Base-by-base conservation (phyloP, 2,888 invertebrate genomes). In the Petrolisthes cinctipes region DNA sequence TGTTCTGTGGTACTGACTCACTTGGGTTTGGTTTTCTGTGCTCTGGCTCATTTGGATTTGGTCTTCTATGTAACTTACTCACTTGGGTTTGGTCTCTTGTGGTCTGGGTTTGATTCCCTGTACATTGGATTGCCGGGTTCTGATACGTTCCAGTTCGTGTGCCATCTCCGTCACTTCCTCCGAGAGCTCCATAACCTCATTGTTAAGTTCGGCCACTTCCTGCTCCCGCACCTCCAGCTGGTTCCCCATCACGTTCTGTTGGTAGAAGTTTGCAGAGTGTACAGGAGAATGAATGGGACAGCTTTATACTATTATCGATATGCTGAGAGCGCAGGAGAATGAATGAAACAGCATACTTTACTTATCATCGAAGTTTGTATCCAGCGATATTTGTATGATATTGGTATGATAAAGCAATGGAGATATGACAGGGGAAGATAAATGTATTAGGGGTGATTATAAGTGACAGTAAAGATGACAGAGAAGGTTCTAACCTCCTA, bases 171-270 rank as follows among this genome's bases (percentile, higher is more conserved):
- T 66, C 5, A 37, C 7, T 11, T 82, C 81, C 17, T 66, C 54
- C 5, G 14, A 51, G 37, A 82, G 61, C 11, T 82, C 23, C 11
- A n/a, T 11, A 11, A 82, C 81, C 51, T 82, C 81, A 14, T 20
- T 23, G 66, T 11, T 66, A 37, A 82, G 51, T n/a, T 23, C 66
- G 5, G 23, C 51, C 14, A 66, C 81, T 9, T 82, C 37, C 66
- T 66, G 37, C 20, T 82, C 81, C 68, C 51, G 23, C 61, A 37
- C 61, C 66, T 66, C 81, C 17, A 82, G 51, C 66, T 82, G 66
- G 37, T 11, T 37, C 81, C 51, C 81, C 66, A 66, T 66, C 81
- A 51, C 66, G 11, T 82, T 51, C 81, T 82, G 80, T 51, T 73
- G n/a, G 23, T 37, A 73, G 14, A 73, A 37, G 9, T 0, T 17